phyloP scores from a whole-genome alignment of 2,888 invertebrate genomes.

The Nasonovia ribisnigri region DNA sequence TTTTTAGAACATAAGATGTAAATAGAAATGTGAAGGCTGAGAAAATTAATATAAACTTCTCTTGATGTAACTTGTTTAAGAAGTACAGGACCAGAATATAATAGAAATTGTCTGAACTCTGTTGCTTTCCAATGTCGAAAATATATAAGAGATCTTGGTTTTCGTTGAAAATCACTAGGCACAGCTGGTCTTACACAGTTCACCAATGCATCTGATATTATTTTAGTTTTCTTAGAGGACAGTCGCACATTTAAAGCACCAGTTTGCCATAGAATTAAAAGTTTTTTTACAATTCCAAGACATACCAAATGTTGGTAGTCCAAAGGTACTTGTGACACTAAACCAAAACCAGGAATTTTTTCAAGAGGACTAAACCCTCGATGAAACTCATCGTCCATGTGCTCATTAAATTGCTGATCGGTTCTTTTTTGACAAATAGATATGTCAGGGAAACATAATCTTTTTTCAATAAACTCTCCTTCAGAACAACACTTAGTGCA shows the following conservation, averaged over 20 bases:
- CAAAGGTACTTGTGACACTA: not conserved
- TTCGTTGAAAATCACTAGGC: not conserved
- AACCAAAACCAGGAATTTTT: not conserved
- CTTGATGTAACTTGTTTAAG: too few species aligned
- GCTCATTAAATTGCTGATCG: not conserved
- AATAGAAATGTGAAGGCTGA: too few species aligned
- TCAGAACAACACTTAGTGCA: not conserved
- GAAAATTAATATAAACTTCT: too few species aligned
- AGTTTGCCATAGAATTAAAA: not conserved
- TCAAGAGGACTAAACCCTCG: not conserved
- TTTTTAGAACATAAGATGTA: too few species aligned
- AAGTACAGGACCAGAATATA: too few species aligned
- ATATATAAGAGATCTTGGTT: not conserved
- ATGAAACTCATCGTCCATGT: not conserved
- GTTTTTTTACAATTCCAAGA: not conserved
- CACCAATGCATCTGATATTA: not conserved
- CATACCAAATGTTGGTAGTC: not conserved
- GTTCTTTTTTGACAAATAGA: constrained; percentile 7
- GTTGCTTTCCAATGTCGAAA: not conserved
- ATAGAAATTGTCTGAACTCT: not conserved
- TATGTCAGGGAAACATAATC: constrained; percentile 6
- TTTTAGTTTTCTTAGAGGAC: not conserved
- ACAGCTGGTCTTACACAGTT: not conserved
- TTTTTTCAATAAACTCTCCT: not conserved
- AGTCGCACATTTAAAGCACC: not conserved